Evolutionary conservation across 2,888 invertebrate species (phyloP), one percentile per base, ranked within the genome.

Genomic region (Eupithecia subumbrata): DNA sequence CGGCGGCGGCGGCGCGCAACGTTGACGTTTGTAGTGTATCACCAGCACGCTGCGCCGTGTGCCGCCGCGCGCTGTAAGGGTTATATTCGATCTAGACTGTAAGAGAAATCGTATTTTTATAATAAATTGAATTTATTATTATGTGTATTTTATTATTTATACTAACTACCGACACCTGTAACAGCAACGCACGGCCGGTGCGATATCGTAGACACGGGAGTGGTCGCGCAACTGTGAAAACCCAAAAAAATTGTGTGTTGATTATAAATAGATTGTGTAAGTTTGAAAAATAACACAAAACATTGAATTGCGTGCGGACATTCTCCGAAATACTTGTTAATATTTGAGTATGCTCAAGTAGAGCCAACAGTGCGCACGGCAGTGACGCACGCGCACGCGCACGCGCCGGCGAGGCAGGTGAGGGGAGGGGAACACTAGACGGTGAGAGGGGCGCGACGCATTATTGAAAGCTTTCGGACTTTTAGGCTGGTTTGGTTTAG

Each of bases 121-220:
- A 90, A 88, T 90, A 90, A 90, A 89, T 80, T 11, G 80, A 81
- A 81, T 85, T 86, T 86, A 83, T 85, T 82, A 84, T 83, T 78
- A 73, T 68, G 73, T 76, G 80, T 78, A 79, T 84, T 86, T 83
- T 83, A 85, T 87, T 87, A 71, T 74, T 72, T 9, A 69, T 16
- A n/a, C 16, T 30, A 30, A 63, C 5, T 14, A 30, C 1, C 63
- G 30, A 63, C 25, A 22, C 5, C 5, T 37, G 37, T 37, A 37
- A 37, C 14, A 16, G 30, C 30, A 30, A 30, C 5, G 14, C 45
- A 45, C 45, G 45, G 5, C 45, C 2, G 45, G 45, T 14, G 5
- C 37, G 30, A 30, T 30, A 3, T 30, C 30, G 30, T 3, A 30
- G 30, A 3, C 30, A 30, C 30, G 30, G 37, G 7, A 37, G 37